A percentile compares a stretch with the other conserved stretches of the same genome.
These are phyloP conservation scores for Otolemur crassicaudatus DNA, from an alignment of 2,797 vertebrate genomes.

Conservation along the genomic window DNA sequence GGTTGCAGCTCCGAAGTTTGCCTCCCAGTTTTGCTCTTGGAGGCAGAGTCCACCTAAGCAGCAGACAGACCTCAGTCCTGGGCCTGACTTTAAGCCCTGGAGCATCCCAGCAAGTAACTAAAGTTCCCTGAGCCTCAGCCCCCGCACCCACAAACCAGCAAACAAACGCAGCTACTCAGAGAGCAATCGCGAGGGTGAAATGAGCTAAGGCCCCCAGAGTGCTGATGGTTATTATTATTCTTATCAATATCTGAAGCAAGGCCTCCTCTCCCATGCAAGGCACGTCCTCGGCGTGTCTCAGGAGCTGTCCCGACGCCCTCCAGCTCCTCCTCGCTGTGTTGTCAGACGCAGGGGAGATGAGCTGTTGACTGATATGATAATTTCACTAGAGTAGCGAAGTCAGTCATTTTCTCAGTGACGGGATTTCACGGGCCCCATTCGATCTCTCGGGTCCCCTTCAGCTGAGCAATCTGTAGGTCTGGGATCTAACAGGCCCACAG, in stretches of 20 bases:
- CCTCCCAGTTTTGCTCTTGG: background rate
- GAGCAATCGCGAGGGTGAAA: accelerated
- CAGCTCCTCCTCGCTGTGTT: background rate
- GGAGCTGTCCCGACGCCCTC: accelerated
- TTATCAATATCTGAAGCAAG: background rate
- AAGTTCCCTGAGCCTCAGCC: background rate
- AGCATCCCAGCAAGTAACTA: background rate
- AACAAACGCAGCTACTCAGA: background rate
- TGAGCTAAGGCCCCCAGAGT: accelerated
- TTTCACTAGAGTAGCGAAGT: background rate
- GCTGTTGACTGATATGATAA: background rate
- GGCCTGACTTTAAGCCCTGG: background rate
- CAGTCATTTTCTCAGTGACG: background rate
- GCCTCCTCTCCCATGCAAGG: background rate
- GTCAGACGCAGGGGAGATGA: background rate
- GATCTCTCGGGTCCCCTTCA: background rate
- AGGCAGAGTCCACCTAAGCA: accelerated
- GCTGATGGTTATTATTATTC: background rate
- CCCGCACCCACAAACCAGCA: accelerated
- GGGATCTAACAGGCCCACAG: background rate
- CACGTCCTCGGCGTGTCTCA: accelerated
- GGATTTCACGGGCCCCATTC: background rate
- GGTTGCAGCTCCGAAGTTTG: background rate
- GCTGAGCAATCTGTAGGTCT: background rate
- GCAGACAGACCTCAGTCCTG: background rate